Percentiles rank a stretch among this genome's conserved stretches.
Conservation (phyloP, 2,113 vertebrate genomes). For the Rhinoderma darwinii region DNA sequence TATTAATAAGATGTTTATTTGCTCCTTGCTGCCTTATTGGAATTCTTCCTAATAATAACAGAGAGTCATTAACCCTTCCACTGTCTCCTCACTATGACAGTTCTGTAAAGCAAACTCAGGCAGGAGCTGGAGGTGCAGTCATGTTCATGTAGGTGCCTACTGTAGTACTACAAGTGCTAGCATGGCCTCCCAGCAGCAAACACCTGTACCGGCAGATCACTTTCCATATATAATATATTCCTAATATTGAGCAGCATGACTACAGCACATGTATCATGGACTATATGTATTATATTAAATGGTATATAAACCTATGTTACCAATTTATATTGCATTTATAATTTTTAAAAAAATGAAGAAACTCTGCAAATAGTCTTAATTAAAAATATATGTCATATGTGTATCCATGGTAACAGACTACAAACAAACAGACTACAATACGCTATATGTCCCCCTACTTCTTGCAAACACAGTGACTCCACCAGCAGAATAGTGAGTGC, state of each 20-base stretch:
- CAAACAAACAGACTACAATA: background rate
- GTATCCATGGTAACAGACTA: background rate
- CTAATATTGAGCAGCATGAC: background rate
- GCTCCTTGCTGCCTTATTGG: constrained; percentile 29
- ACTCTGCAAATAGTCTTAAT: background rate
- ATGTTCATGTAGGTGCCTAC: background rate
- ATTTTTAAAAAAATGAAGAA: too few species aligned
- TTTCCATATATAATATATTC: too few species aligned
- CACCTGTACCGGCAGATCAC: too few species aligned
- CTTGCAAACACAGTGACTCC: background rate
- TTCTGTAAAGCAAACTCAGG: background rate
- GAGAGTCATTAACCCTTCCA: constrained; percentile 20
- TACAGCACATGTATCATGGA: background rate
- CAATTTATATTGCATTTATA: too few species aligned
- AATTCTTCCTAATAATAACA: background rate
- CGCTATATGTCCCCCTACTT: background rate
- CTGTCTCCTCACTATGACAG: background rate
- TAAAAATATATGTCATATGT: background rate
- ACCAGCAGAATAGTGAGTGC: too few species aligned
- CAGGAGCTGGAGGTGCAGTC: background rate
- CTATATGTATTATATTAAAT: too few species aligned
- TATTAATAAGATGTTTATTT: constrained; percentile 68
- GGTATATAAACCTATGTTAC: too few species aligned
- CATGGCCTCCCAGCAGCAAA: background rate
- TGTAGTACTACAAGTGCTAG: background rate